Evolutionary conservation across 2,113 vertebrate genomes (phyloP).

Genomic region (Fulica atra): DNA sequence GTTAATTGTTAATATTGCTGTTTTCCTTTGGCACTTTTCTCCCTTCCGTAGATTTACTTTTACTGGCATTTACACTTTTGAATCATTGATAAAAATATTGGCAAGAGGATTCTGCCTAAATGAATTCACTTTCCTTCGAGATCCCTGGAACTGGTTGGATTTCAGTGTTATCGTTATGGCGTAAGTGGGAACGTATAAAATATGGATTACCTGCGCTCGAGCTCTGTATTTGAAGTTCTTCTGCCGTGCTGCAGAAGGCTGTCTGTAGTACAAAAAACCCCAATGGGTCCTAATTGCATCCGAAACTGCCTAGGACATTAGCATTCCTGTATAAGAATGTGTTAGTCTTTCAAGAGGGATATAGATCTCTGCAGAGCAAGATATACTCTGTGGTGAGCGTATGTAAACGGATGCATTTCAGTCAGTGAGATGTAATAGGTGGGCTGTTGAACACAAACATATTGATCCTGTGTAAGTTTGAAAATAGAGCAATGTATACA

Average conservation of each 20-base stretch:
- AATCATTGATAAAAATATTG: constrained; percentile 93
- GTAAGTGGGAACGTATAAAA: constrained; percentile 77
- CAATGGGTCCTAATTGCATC: background rate
- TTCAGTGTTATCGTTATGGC: constrained; percentile 92
- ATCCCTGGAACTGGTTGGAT: constrained; percentile 98
- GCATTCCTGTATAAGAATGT: accelerated
- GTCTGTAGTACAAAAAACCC: background rate
- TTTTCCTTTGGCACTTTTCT: background rate
- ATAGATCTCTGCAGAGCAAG: background rate
- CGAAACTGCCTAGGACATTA: background rate
- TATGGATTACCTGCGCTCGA: background rate
- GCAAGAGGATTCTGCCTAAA: constrained; percentile 92
- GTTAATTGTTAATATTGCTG: background rate
- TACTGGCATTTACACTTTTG: constrained; percentile 97
- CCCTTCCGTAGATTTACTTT: constrained; percentile 84
- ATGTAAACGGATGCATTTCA: background rate
- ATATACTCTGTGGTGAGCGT: accelerated
- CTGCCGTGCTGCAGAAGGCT: background rate
- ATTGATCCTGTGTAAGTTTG: background rate
- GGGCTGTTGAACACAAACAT: background rate
- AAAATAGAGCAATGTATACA: background rate
- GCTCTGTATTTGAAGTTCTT: background rate
- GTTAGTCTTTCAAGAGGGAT: background rate
- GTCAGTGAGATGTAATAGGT: background rate
- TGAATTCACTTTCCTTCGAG: constrained; percentile 92